phyloP scores from a whole-genome alignment of 2,113 vertebrate species.

The Piaya cayana region DNA sequence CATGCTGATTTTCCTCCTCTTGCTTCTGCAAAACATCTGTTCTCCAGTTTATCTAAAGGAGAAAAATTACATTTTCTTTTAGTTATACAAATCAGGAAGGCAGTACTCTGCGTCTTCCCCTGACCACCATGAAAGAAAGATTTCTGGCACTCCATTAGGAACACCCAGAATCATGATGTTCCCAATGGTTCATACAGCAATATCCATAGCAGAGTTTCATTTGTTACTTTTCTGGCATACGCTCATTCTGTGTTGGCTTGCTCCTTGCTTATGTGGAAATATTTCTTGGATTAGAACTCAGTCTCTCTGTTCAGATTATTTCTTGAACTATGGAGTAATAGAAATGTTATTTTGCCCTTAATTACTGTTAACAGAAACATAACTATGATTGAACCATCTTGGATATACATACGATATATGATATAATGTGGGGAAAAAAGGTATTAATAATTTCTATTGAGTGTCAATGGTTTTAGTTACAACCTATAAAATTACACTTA shows the following conservation, averaged over 20 bases:
- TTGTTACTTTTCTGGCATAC: neutral
- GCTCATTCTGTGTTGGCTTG: neutral
- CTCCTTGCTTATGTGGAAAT: conserved; percentile 33
- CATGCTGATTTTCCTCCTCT: neutral
- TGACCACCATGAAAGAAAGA: conserved; percentile 16
- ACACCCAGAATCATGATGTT: conserved; percentile 1
- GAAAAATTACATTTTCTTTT: neutral
- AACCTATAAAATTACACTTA: conserved; percentile 24
- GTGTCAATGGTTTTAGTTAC: conserved; percentile 29
- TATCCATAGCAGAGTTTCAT: neutral
- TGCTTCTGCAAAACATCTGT: neutral
- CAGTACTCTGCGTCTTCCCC: neutral
- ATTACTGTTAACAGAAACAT: conserved; percentile 22
- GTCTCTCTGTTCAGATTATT: conserved; percentile 19
- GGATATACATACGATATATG: neutral
- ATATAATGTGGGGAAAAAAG: neutral
- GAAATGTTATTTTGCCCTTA: conserved; percentile 22
- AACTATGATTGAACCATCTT: neutral
- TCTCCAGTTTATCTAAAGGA: neutral
- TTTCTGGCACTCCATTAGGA: conserved; percentile 16
- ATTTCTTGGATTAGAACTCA: conserved; percentile 30
- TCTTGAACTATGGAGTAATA: neutral
- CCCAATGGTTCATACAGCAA: neutral
- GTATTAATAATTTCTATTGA: conserved; percentile 7
- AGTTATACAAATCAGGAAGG: neutral